Conservation (phyloP, 2,113 vertebrate genomes). For the Tiliqua scincoides region DNA sequence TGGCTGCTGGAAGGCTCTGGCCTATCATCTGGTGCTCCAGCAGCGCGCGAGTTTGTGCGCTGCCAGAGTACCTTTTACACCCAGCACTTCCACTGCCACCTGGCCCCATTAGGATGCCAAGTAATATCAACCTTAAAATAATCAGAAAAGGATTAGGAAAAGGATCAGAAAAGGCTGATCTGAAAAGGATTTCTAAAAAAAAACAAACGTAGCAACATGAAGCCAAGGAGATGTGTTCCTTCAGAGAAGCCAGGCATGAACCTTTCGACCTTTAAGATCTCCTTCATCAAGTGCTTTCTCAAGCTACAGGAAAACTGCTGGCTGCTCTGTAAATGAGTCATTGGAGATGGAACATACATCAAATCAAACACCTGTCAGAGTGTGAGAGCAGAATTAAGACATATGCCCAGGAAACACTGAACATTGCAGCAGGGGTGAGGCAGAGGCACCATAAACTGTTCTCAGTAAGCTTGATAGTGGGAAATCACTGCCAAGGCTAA, state of each 20-base stretch:
- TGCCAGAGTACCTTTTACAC: no score
- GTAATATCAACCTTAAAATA: neutral
- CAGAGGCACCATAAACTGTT: no score
- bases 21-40: no score
- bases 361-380: conserved; percentile 25
- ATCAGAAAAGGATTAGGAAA: no score
- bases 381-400: neutral
- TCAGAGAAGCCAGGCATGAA: neutral
- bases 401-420: neutral
- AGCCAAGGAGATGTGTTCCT: neutral
- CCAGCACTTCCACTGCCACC: no score
- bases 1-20: no score
- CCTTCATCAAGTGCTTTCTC: conserved; percentile 17
- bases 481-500: neutral
- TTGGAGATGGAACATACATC: conserved; percentile 16
- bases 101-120: neutral
- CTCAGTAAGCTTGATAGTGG: neutral
- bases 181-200: neutral
- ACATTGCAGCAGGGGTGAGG: neutral
- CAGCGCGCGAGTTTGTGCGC: no score
- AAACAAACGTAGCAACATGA: neutral
- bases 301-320: conserved; percentile 10
- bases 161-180: no score
- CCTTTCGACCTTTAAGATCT: conserved; percentile 18
- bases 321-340: conserved; percentile 10